Evolutionary conservation across 2,113 vertebrate genomes (phyloP).

Genomic region (Sorex fumeus): DNA sequence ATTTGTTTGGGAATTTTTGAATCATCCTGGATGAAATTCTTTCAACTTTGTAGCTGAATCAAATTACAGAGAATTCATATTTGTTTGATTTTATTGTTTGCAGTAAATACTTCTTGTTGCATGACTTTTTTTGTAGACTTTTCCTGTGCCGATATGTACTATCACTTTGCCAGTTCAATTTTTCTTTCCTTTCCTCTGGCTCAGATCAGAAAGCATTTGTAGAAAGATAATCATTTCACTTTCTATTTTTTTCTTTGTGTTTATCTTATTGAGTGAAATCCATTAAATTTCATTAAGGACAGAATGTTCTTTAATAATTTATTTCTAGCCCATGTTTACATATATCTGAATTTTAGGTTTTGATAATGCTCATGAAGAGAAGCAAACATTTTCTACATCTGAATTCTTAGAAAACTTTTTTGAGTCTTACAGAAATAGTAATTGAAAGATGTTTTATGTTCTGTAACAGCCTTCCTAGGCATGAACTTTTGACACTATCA

Average conservation of each 20-base stretch:
- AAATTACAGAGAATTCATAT: neutral
- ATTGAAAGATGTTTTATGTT: constrained; percentile 10
- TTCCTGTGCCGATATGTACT: neutral
- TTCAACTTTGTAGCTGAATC: too few relatives aligned
- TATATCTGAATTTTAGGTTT: neutral
- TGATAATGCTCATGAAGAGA: neutral
- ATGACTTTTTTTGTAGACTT: neutral
- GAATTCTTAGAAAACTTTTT: neutral
- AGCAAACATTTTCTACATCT: neutral
- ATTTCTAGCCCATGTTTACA: neutral
- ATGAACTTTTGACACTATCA: too few relatives aligned
- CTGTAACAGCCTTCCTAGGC: too few relatives aligned
- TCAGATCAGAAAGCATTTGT: neutral
- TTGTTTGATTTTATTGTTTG: neutral
- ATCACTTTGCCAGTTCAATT: neutral
- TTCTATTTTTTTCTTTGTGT: neutral
- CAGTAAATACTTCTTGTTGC: neutral
- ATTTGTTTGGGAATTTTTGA: neutral
- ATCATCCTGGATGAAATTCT: neutral
- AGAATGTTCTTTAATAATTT: neutral
- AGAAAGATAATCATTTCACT: neutral
- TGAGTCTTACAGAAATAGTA: neutral
- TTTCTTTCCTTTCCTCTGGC: neutral
- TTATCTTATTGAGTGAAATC: neutral
- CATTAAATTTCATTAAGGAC: neutral